phyloP scores from a whole-genome alignment of 2,797 vertebrate species.

The Parambassis ranga region DNA sequence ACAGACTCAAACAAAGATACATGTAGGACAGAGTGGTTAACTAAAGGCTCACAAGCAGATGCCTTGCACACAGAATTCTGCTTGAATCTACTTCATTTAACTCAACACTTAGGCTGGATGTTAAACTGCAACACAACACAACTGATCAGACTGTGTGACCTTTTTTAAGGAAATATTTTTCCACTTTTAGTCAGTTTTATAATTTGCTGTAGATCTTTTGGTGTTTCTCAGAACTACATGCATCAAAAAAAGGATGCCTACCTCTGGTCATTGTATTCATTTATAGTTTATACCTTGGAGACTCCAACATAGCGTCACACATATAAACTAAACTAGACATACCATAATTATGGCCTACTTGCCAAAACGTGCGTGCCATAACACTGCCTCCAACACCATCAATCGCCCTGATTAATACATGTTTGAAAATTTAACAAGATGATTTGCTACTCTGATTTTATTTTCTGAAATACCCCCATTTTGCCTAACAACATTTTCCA shows the following conservation, averaged over 20 bases:
- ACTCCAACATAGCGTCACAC: conserved; percentile 19
- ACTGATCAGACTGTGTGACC: too few species aligned
- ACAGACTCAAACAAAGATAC: conserved; percentile 24
- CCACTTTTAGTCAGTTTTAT: too few species aligned
- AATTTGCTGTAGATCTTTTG: neutral
- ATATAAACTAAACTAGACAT: conserved; percentile 16
- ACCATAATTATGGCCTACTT: conserved; percentile 16
- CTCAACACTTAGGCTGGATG: neutral
- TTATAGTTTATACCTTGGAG: neutral
- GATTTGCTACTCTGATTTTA: conserved; percentile 40
- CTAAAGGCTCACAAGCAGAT: conserved; percentile 1
- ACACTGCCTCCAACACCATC: conserved; percentile 41
- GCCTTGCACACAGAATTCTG: conserved; percentile 4
- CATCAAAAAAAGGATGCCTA: neutral
- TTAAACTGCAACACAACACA: too few species aligned
- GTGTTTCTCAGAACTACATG: neutral
- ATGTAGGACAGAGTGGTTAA: conserved; percentile 2
- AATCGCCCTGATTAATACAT: conserved; percentile 63
- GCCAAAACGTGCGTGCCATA: conserved; percentile 42
- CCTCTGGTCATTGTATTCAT: neutral
- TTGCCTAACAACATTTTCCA: conserved; percentile 46
- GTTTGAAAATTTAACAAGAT: conserved; percentile 56
- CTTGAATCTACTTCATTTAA: neutral
- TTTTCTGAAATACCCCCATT: conserved; percentile 33
- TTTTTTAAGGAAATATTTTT: too few species aligned